phyloP scores from a whole-genome alignment of 2,888 invertebrate genomes.

The Drosophila phalerata region DNA sequence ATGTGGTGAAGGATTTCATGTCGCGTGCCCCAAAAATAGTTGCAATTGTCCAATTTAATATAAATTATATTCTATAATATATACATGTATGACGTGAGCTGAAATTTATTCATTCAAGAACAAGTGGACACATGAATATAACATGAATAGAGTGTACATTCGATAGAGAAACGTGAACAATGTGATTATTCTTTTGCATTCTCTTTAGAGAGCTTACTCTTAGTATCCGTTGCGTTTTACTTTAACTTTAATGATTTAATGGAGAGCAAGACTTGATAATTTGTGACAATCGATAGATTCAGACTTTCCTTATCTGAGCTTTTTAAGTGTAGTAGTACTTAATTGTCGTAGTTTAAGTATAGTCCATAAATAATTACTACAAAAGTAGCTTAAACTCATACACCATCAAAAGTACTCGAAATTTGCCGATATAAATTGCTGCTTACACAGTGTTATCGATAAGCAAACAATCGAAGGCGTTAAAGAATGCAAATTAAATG shows the following conservation, averaged over 20 bases:
- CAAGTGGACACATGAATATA: background rate
- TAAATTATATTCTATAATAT: background rate
- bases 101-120: background rate
- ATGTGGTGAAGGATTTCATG: background rate
- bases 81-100: background rate
- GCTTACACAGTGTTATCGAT: slow-evolving; percentile 26
- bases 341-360: background rate
- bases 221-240: too few species aligned
- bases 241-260: too few species aligned
- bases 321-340: too few species aligned
- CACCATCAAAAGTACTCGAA: background rate
- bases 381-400: background rate
- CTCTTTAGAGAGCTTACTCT: too few species aligned
- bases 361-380: background rate
- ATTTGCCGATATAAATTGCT: slow-evolving; percentile 1
- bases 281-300: too few species aligned
- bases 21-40: slow-evolving; percentile 4
- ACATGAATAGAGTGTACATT: background rate
- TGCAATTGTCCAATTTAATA: background rate
- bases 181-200: background rate
- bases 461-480: slow-evolving; percentile 34
- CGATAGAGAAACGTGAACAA: background rate
- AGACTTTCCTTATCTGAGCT: background rate
- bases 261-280: too few species aligned
- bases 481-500: slow-evolving; percentile 50